These are phyloP conservation scores for Muntiacus muntjak DNA, from an alignment of 2,113 vertebrate genomes.

Conservation along the genomic window DNA sequence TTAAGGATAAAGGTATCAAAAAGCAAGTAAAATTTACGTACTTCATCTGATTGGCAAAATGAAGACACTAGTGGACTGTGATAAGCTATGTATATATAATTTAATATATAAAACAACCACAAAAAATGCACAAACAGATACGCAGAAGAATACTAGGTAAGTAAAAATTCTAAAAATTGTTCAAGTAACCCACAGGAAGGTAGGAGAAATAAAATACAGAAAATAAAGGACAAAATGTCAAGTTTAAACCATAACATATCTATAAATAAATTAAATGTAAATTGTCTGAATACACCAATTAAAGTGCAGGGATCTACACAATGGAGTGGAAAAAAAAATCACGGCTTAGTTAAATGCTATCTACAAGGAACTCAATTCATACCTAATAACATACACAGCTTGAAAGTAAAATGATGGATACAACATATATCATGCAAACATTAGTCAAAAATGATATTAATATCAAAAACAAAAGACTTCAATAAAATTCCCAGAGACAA, in stretches of 20 bases:
- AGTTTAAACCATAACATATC: neutral
- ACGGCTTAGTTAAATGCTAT: neutral
- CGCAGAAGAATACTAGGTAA: neutral
- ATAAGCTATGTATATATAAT: neutral
- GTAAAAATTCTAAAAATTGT: neutral
- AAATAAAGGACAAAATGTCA: neutral
- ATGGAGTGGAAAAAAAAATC: neutral
- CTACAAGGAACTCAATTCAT: neutral
- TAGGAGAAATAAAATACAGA: neutral
- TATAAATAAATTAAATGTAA: neutral
- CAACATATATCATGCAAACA: neutral
- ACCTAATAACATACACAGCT: neutral
- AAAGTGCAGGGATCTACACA: neutral
- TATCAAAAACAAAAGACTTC: neutral
- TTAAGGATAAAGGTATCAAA: neutral
- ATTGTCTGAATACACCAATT: neutral
- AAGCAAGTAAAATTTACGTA: neutral
- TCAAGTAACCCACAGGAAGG: neutral
- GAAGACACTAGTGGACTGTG: neutral
- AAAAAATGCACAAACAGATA: neutral
- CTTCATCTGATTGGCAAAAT: neutral
- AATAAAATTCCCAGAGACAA: neutral
- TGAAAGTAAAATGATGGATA: neutral
- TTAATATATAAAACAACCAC: neutral
- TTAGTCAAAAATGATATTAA: neutral